Evolutionary conservation across 2,888 invertebrate species (phyloP).

Genomic region (Beris morrisii): DNA sequence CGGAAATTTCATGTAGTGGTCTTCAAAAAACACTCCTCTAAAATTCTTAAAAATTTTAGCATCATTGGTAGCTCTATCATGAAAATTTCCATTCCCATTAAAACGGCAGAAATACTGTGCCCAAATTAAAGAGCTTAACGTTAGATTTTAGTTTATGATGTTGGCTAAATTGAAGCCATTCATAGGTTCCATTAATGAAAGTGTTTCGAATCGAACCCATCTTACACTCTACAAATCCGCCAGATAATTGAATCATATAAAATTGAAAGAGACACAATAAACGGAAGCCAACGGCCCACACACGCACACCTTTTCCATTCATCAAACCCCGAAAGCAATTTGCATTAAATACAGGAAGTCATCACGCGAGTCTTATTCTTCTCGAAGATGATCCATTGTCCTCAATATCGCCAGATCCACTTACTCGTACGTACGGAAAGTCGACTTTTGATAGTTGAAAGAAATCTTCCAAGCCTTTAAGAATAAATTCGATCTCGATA

Average conservation of each 20-base stretch:
- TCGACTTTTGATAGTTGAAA: background rate
- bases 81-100: no score
- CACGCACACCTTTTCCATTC: conserved; percentile 17
- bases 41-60: no score
- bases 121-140: no score
- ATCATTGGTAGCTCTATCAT: no score
- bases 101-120: no score
- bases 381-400: conserved; percentile 27
- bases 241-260: conserved; percentile 19
- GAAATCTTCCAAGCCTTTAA: conserved; percentile 26
- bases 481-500: conserved; percentile 20
- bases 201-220: no score
- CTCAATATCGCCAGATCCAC: conserved; percentile 6
- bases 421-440: no score
- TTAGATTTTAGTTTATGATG: no score
- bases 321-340: conserved; percentile 13
- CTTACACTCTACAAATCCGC: background rate
- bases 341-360: conserved; percentile 32
- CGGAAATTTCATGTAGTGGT: no score
- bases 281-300: conserved; percentile 27
- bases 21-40: no score
- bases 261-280: conserved; percentile 17
- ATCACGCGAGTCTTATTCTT: conserved; percentile 24
- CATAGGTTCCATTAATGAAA: no score
- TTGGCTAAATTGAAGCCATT: no score